Percentiles rank a stretch among this genome's conserved stretches.
Evolutionary conservation across 2,113 vertebrate species (phyloP).

Genomic region (Ovis aries): ARS-UI_Ramb_v3.0 NC_056055.1:140998001-140998500

Average conservation of each 20-base stretch:
- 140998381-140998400: background rate
- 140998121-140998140: background rate
- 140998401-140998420: background rate
- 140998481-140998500: background rate
- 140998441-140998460: background rate
- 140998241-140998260: background rate
- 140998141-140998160: background rate
- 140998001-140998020: background rate
- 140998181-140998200: conserved; percentile 1
- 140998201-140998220: background rate
- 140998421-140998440: background rate
- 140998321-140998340: background rate
- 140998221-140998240: background rate
- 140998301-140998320: background rate
- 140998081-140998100: background rate
- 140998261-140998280: background rate
- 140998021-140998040: background rate
- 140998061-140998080: background rate
- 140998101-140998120: background rate
- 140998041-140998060: background rate
- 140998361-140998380: background rate
- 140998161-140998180: background rate
- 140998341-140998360: background rate
- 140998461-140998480: background rate
- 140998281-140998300: background rate